phyloP scores from a whole-genome alignment of 2,888 invertebrate species.

The Baronia brevicornis region DNA sequence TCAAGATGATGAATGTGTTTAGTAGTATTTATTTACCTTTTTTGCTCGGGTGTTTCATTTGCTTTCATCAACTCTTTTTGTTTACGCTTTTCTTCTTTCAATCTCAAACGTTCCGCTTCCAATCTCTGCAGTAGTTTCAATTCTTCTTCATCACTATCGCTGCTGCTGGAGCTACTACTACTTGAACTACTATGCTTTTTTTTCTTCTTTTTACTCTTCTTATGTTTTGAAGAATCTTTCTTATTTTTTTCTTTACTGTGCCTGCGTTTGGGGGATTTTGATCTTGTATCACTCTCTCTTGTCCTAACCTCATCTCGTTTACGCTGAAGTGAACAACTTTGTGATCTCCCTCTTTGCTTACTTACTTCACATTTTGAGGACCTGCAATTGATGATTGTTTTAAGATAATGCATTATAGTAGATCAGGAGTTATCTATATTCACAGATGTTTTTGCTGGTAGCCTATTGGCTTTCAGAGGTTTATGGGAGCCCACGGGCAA shows the following conservation, averaged over 20 bases:
- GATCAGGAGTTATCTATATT: no score
- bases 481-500: no score
- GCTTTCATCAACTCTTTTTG: conserved; percentile 88
- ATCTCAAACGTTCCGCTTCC: conserved; percentile 80
- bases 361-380: conserved; percentile 42
- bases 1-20: background rate
- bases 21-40: conserved; percentile 59
- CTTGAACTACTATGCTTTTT: conserved; percentile 37
- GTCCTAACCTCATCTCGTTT: conserved; percentile 26
- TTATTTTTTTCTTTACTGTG: conserved; percentile 33
- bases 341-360: conserved; percentile 32
- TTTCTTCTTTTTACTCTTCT: conserved; percentile 46
- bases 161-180: conserved; percentile 47
- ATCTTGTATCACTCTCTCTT: conserved; percentile 26
- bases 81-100: conserved; percentile 78
- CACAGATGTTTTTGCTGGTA: no score
- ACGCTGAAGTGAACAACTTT: conserved; percentile 34
- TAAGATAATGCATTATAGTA: no score
- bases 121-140: conserved; percentile 82
- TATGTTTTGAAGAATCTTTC: conserved; percentile 29
- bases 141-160: conserved; percentile 70
- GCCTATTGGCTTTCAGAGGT: no score
- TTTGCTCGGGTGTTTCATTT: conserved; percentile 96
- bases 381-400: conserved; percentile 28
- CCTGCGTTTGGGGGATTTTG: conserved; percentile 26